Base-by-base conservation (phyloP, 2,113 vertebrate genomes). In the Piprites chloris region DNA sequence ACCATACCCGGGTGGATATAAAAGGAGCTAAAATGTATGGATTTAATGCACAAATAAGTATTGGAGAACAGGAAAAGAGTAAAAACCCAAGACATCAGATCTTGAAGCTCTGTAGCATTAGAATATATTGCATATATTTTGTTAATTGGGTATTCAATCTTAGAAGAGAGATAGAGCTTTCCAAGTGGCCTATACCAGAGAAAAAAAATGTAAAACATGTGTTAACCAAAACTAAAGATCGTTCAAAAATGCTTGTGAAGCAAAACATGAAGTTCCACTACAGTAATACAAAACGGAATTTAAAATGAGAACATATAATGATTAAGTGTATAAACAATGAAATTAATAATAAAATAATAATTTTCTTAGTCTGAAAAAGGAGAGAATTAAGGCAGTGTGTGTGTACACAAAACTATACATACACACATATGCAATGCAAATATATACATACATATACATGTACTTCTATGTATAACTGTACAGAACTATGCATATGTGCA, bases 401-500 rank as follows among this genome's bases (percentile, higher is more conserved):
- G 2, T 53, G 3, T 28, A 17, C 11, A 11, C 12, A 44, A 16
- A 67, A 47, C 10, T 50, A 72, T 61, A 37, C 2, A 30, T 37
- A 24, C 3, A 27, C 5, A 47, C 2, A 10, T 26, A 39, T 9
- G 2, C 4, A 16, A 50, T 46, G 28, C 3, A 50, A 44, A 28
- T 39, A 59, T 44, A 19, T 52, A 35, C 8, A 49, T n/a, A 9
- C 7, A 4, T 68, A 49, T 22, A 12, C 3, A 16, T 13, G 10
- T 37, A 12, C 3, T 41, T 63, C 12, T 3, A 5, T 27, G 9
- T 37, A 7, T 35, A 27, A 33, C 27, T 71, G 15, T 55, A 35
- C 9, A 21, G 28, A n/a, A 8, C 7, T 2, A 8, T 5, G 0
- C 50, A 5, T 16, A 39, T 58, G 19, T 52, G 4, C 1, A 72